Evolutionary conservation across 2,113 vertebrate genomes (phyloP).

Genomic region (Gnathonemus longibarbis): DNA sequence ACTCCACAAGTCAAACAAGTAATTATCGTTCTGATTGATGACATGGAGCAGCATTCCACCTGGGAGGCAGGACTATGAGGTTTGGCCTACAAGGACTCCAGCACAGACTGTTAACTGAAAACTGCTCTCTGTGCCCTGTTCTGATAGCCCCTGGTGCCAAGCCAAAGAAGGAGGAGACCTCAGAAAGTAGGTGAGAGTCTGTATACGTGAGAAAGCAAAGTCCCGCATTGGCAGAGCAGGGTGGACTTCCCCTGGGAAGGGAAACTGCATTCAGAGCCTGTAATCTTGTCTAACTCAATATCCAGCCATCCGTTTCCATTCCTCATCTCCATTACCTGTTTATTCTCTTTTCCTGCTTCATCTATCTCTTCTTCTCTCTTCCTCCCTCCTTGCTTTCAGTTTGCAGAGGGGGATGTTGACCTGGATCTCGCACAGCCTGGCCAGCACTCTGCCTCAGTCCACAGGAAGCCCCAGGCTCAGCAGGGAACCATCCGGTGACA

Average conservation of each 20-base stretch:
- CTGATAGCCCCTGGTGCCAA: neutral
- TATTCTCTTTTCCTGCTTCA: neutral
- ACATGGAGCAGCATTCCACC: neutral
- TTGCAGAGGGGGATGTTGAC: constrained; percentile 52
- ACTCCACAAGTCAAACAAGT: neutral
- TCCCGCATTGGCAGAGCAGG: neutral
- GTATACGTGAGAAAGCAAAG: neutral
- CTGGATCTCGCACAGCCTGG: constrained; percentile 62
- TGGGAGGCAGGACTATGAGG: neutral
- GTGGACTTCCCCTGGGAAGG: neutral
- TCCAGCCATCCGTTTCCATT: neutral
- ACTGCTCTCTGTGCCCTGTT: neutral
- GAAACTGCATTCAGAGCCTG: neutral
- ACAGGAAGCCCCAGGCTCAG: constrained; percentile 34
- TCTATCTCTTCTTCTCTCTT: neutral
- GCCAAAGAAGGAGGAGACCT: constrained; percentile 24
- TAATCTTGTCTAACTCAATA: neutral
- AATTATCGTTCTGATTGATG: neutral
- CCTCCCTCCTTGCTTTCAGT: constrained; percentile 33
- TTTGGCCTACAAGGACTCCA: neutral
- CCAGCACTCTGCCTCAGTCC: constrained; percentile 55
- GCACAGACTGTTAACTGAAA: neutral
- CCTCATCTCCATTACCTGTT: neutral
- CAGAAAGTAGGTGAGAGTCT: constrained; percentile 42
- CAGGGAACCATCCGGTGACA: constrained; percentile 35